Evolutionary conservation across 1,140 invertebrate species (phyloP).

Genomic region (Mya arenaria): DNA sequence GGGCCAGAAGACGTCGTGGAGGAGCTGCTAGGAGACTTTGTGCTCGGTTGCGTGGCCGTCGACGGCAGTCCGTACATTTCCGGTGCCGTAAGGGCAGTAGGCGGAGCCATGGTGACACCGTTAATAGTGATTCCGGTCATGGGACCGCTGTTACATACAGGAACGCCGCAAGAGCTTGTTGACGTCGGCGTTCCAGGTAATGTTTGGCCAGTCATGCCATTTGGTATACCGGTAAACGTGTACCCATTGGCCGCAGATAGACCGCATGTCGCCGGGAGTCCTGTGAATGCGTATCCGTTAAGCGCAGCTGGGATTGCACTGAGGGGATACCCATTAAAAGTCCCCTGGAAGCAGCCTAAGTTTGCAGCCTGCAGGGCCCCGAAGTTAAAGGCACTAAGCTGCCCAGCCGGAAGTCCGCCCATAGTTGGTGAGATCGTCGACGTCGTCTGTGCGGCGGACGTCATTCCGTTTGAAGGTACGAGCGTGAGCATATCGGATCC

Average conservation of each 20-base stretch:
- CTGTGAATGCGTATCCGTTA: slow-evolving; percentile 32
- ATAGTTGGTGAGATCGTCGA: slow-evolving; percentile 15
- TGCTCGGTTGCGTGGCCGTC: slow-evolving; percentile 7
- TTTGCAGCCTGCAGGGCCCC: slow-evolving; percentile 14
- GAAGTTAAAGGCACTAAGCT: slow-evolving; percentile 27
- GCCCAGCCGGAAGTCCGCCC: slow-evolving; percentile 18
- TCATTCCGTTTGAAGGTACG: slow-evolving; percentile 20
- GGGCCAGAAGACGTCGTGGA: neutral
- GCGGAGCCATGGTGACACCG: slow-evolving; percentile 35
- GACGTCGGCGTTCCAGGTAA: neutral
- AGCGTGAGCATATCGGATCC: slow-evolving; percentile 40
- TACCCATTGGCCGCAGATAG: neutral
- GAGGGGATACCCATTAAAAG: slow-evolving; percentile 7
- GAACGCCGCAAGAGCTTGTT: slow-evolving; percentile 9
- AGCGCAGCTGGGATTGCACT: slow-evolving; percentile 36
- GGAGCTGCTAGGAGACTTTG: neutral
- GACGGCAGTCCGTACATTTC: slow-evolving; percentile 46
- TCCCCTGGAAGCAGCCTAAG: slow-evolving; percentile 24
- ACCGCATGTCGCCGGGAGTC: slow-evolving; percentile 24
- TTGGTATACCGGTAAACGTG: neutral
- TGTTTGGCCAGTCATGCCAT: neutral
- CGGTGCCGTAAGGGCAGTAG: slow-evolving; percentile 37
- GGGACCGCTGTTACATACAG: slow-evolving; percentile 6
- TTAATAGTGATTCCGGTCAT: slow-evolving; percentile 24
- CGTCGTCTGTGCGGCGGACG: slow-evolving; percentile 17